Evolutionary conservation across 2,797 vertebrate genomes (phyloP).

Genomic region (Neoniphon sammara): DNA sequence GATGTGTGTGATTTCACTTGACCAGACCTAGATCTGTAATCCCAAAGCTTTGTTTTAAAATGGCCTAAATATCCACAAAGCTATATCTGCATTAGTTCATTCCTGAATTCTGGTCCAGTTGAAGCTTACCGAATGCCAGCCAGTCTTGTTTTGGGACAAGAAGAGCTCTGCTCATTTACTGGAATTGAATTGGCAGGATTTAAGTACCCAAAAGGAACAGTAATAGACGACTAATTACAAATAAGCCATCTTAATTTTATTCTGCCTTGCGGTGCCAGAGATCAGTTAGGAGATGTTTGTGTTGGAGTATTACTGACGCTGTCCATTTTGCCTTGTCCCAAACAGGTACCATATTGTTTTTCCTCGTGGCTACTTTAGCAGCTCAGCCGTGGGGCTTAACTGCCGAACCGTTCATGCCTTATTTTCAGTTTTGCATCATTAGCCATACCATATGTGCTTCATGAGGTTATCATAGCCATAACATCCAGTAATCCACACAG

Average conservation of each 20-base stretch:
- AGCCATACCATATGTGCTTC: conserved; percentile 76
- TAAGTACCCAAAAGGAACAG: conserved; percentile 7
- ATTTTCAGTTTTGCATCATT: conserved; percentile 75
- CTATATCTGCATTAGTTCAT: conserved; percentile 4
- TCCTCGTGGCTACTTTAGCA: conserved; percentile 46
- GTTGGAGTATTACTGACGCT: conserved; percentile 12
- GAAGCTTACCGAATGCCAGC: neutral
- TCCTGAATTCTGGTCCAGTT: conserved; percentile 10
- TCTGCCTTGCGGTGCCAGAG: neutral
- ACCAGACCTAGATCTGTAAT: neutral
- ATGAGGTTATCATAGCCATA: conserved; percentile 76
- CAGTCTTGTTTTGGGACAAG: conserved; percentile 11
- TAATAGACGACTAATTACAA: conserved; percentile 30
- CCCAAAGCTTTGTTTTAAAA: conserved; percentile 16
- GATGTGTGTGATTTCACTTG: neutral
- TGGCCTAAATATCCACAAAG: conserved; percentile 15
- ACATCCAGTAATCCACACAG: conserved; percentile 69
- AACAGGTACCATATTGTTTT: conserved; percentile 61
- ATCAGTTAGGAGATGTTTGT: conserved; percentile 2
- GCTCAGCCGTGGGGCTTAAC: conserved; percentile 53
- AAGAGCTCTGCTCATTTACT: conserved; percentile 17
- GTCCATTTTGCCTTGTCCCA: neutral
- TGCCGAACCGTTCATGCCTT: conserved; percentile 52
- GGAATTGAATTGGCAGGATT: conserved; percentile 6
- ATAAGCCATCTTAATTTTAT: conserved; percentile 31